Conservation (phyloP, 2,113 vertebrate species). For the Chionis minor region DNA sequence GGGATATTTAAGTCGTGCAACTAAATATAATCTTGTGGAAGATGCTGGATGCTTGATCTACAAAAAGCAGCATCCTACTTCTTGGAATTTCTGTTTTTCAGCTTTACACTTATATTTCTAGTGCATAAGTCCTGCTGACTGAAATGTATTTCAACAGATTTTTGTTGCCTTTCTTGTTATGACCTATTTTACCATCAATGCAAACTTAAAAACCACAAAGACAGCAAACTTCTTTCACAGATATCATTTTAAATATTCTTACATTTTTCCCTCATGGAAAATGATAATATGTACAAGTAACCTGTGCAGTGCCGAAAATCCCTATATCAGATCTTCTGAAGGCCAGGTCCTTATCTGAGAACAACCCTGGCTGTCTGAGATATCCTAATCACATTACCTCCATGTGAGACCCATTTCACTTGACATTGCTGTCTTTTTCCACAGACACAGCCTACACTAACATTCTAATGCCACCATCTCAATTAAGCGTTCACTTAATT, state of each 20-base stretch:
- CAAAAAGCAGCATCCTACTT: neutral
- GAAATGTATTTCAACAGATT: conserved; percentile 6
- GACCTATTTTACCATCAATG: neutral
- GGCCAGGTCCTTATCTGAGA: neutral
- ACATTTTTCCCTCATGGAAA: neutral
- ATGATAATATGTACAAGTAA: neutral
- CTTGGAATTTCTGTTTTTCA: neutral
- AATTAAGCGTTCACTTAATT: neutral
- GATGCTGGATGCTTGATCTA: neutral
- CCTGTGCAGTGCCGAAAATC: neutral
- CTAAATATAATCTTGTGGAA: conserved; percentile 16
- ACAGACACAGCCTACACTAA: neutral
- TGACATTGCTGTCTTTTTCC: neutral
- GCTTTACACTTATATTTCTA: neutral
- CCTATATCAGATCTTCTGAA: neutral
- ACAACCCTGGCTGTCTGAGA: neutral
- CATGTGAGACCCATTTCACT: neutral
- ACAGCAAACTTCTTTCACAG: neutral
- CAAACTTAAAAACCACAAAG: neutral
- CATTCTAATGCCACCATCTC: neutral
- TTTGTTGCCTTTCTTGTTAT: neutral
- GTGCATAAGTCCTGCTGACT: neutral
- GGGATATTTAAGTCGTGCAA: neutral
- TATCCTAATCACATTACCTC: neutral
- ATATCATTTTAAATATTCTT: neutral